phyloP scores from a whole-genome alignment of 2,888 invertebrate genomes.

The Volucella bombylans region DNA sequence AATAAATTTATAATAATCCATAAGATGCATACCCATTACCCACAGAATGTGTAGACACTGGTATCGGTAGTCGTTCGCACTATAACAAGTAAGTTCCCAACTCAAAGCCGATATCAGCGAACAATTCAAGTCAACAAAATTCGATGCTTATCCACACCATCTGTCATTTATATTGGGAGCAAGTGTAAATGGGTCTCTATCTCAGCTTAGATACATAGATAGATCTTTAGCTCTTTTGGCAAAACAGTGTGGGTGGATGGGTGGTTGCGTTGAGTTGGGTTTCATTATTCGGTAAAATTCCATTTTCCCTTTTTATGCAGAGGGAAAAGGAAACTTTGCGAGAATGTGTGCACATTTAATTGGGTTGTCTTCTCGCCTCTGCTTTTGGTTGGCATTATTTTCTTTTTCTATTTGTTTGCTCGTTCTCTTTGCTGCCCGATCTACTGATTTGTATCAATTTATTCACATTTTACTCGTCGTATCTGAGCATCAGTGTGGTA shows the following conservation, averaged over 20 bases:
- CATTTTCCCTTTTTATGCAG: slow-evolving; percentile 43
- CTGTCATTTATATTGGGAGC: slow-evolving; percentile 9
- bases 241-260: slow-evolving; percentile 14
- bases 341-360: slow-evolving; percentile 64
- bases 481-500: slow-evolving; percentile 26
- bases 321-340: slow-evolving; percentile 38
- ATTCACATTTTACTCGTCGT: slow-evolving; percentile 66
- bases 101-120: slow-evolving; percentile 17
- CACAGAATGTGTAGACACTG: no score
- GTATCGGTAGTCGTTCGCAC: no score
- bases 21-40: no score
- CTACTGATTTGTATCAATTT: slow-evolving; percentile 67
- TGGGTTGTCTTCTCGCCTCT: slow-evolving; percentile 47
- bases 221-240: not conserved
- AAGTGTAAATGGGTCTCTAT: slow-evolving; percentile 31
- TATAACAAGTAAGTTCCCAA: not conserved
- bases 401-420: not conserved
- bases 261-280: not conserved
- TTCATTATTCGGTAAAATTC: not conserved
- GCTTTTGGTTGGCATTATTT: no score
- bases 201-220: not conserved
- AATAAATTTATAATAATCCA: no score
- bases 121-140: slow-evolving; percentile 22
- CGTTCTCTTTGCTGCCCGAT: slow-evolving; percentile 23
- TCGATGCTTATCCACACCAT: slow-evolving; percentile 20